Conservation (phyloP, 2,113 vertebrate species). For the Perca schrenkii region DNA sequence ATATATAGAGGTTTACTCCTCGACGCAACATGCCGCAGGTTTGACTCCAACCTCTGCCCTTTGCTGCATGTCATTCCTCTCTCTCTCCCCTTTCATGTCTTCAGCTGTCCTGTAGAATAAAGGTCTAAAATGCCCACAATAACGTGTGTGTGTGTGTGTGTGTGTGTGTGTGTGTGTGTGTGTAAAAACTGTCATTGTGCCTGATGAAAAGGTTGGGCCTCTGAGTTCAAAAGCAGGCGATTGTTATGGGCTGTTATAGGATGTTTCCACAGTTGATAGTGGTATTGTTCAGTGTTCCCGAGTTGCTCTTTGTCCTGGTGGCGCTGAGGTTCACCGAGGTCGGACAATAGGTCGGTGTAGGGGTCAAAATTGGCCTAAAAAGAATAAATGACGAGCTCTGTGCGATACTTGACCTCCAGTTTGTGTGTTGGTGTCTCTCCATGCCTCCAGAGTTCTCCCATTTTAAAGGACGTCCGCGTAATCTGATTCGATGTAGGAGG, state of each 20-base stretch:
- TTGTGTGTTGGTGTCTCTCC: slow-evolving; percentile 26
- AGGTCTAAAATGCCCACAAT: no score
- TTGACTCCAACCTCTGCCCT: no score
- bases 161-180: slow-evolving; percentile 13
- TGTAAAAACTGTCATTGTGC: slow-evolving; percentile 41
- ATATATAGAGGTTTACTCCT: no score
- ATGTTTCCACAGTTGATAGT: slow-evolving; percentile 37
- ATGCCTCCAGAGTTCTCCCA: slow-evolving; percentile 33
- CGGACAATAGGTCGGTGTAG: neutral
- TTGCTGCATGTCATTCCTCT: no score
- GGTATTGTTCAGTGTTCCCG: slow-evolving; percentile 32
- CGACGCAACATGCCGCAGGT: no score
- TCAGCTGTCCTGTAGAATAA: no score
- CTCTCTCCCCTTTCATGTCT: no score
- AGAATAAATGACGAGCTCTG: slow-evolving; percentile 9
- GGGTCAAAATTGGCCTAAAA: neutral
- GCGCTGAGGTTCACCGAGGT: slow-evolving; percentile 21
- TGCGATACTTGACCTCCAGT: neutral
- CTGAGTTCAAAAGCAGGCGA: slow-evolving; percentile 30
- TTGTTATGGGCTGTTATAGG: slow-evolving; percentile 37
- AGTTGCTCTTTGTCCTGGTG: slow-evolving; percentile 17
- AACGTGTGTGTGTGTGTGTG: neutral
- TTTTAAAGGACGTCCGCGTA: slow-evolving; percentile 30
- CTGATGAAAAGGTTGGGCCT: slow-evolving; percentile 44
- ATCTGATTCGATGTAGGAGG: slow-evolving; percentile 16